Base-by-base conservation (phyloP, 1,140 invertebrate species). In the Hyphantria cunea region DNA sequence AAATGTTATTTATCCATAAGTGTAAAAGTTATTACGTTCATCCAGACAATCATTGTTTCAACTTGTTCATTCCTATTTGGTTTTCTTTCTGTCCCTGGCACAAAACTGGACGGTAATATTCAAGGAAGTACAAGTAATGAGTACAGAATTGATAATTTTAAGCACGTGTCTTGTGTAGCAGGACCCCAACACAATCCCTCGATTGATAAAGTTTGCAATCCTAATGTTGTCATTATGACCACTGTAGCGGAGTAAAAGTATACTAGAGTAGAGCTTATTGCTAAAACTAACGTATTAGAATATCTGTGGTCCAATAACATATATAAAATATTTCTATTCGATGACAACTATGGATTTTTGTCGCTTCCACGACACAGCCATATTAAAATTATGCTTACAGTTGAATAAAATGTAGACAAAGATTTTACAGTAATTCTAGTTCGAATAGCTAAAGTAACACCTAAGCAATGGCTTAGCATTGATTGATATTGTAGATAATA, bases 51-150 rank as follows among this genome's bases (percentile, higher is more conserved):
- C 66, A 73, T 77, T 60, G 51, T 72, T 76, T 78, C 75, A 74
- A 78, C 68, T 78, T 86, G 80, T 82, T 84, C 64, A 84, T 83
- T 83, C 82, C 68, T 80, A 39, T 76, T 81, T 81, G 83, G 71
- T 64, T 82, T 84, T 39, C n/a, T 78, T 80, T 85, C 74, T 86
- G 74, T 78, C 80, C 83, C 82, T 85, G 83, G 84, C 86, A 89
- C 84, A 70, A 75, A 71, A 74, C 81, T 52, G 86, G 86, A 89
- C 68, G 76, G 72, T 80, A 74, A 65, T 52, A 62, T 51, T 71
- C 64, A 85, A 89, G 86, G 86, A 89, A 89, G 86, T 89, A 89
- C 86, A 89, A 89, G 86, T 89, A 89, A 89, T 86, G 72, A 85
- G 74, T 87, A 79, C 74, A 86, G 77, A 83, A 76, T 85, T 86